Conservation (phyloP, 1,140 invertebrate genomes). For the Forficula auricularia region DNA sequence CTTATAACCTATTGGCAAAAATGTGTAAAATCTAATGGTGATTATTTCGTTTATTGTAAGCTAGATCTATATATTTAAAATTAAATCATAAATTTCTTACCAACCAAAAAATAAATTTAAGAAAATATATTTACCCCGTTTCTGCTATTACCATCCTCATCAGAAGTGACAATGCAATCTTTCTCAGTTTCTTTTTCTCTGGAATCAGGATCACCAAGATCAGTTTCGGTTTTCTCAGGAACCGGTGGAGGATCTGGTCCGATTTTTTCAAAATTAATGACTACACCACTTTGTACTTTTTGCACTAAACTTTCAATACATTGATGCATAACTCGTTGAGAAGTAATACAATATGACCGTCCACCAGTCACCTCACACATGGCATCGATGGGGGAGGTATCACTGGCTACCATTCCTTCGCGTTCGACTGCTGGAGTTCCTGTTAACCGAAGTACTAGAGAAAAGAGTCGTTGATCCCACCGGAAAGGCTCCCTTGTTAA, state of each 20-base stretch:
- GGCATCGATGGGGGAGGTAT: conserved; percentile 82
- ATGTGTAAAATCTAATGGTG: too few species aligned
- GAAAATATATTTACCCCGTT: conserved; percentile 9
- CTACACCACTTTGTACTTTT: conserved; percentile 93
- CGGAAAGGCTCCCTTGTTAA: conserved; percentile 93
- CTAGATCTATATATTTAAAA: too few species aligned
- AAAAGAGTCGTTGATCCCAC: conserved; percentile 97
- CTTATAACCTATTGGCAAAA: too few species aligned
- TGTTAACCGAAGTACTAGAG: conserved; percentile 76
- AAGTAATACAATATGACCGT: conserved; percentile 86
- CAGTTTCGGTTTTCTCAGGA: conserved; percentile 22
- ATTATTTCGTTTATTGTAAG: too few species aligned
- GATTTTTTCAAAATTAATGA: conserved; percentile 93
- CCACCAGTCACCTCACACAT: conserved; percentile 99
- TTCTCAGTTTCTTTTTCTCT: conserved; percentile 7
- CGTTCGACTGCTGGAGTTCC: conserved; percentile 49
- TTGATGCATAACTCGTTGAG: conserved; percentile 85
- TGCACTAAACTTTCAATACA: conserved; percentile 92
- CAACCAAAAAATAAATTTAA: neutral
- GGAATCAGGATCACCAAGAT: conserved; percentile 10
- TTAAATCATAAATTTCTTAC: too few species aligned
- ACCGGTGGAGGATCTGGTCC: conserved; percentile 69
- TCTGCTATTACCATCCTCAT: conserved; percentile 7
- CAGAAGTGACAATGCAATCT: conserved; percentile 1
- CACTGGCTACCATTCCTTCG: conserved; percentile 67